phyloP scores from a whole-genome alignment of 2,797 vertebrate species.

The Nannoperca australis region DNA sequence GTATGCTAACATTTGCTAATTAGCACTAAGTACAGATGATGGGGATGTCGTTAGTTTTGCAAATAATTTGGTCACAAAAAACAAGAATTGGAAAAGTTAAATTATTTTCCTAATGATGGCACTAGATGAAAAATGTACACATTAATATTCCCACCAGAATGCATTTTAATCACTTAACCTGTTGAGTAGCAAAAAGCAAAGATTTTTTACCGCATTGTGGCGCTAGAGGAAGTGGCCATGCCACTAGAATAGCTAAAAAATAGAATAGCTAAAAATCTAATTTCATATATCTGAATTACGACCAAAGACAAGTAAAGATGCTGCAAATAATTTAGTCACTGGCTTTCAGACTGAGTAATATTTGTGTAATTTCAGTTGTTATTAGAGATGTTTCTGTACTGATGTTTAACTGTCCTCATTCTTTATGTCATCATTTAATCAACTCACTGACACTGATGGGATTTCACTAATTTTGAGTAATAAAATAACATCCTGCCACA shows the following conservation, averaged over 20 bases:
- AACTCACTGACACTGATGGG: slow-evolving; percentile 2
- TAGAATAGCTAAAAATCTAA: background rate
- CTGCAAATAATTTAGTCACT: background rate
- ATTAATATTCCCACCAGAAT: background rate
- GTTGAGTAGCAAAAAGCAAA: background rate
- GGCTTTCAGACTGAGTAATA: background rate
- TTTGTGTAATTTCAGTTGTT: background rate
- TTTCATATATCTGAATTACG: background rate
- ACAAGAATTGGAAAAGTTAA: background rate
- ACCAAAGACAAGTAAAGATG: background rate
- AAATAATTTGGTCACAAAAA: background rate
- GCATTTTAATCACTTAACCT: background rate
- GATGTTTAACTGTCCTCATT: background rate
- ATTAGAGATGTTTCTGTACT: background rate
- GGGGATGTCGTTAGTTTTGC: background rate
- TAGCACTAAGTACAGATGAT: background rate
- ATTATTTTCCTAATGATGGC: background rate
- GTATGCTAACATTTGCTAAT: background rate
- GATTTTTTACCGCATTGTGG: background rate
- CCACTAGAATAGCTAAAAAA: background rate
- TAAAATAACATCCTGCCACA: slow-evolving; percentile 12
- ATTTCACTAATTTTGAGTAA: slow-evolving; percentile 13
- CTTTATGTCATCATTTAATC: background rate
- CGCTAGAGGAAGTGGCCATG: background rate
- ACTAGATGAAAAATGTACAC: background rate